Conservation (phyloP, 53 echinoderm and acorn worm species). For the Zoroaster sp. region DNA sequence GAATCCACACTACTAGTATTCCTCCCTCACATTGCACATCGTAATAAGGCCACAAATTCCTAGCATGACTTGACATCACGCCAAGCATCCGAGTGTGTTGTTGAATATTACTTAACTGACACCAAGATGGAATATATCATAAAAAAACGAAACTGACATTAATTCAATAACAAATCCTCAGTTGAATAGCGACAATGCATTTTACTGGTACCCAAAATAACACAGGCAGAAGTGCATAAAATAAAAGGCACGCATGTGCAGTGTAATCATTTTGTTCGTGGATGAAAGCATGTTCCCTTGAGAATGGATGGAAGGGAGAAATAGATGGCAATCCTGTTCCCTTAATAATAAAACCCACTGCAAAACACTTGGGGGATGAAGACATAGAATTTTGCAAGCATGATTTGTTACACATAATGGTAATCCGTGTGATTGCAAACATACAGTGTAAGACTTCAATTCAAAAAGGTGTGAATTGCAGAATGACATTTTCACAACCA, state of each 20-base stretch:
- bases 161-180: background rate
- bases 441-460: no score
- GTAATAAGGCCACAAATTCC: background rate
- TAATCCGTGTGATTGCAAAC: no score
- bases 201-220: background rate
- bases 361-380: no score
- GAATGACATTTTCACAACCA: no score
- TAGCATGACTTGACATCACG: background rate
- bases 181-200: no score
- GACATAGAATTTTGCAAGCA: no score
- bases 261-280: background rate
- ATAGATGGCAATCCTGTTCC: no score
- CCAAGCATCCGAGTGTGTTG: background rate
- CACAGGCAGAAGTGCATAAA: background rate
- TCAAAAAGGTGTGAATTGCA: no score
- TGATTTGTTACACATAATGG: no score
- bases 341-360: no score
- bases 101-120: background rate
- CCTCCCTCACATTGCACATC: background rate
- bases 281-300: no score
- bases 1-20: background rate
- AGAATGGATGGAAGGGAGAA: no score
- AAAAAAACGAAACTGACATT: background rate
- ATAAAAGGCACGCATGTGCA: background rate
- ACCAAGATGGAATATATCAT: background rate